These are phyloP conservation scores for Drosophila setosimentum DNA, from an alignment of 2,888 invertebrate genomes.

Conservation along the genomic window DNA sequence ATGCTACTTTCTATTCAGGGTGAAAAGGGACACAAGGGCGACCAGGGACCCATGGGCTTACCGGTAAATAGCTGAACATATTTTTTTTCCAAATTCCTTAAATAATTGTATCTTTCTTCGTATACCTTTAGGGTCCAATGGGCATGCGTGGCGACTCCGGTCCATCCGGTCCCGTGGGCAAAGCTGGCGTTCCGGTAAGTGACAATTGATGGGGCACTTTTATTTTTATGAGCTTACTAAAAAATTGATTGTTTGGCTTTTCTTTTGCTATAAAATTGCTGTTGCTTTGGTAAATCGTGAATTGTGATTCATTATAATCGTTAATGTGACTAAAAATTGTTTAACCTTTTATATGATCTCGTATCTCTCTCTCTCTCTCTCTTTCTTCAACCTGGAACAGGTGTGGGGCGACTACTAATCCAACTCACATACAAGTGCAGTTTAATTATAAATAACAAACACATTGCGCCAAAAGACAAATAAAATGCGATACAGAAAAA, in stretches of 20 bases:
- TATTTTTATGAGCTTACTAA: constrained; percentile 24
- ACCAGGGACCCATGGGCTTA: constrained; percentile 95
- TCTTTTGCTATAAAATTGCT: constrained; percentile 55
- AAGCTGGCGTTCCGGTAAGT: constrained; percentile 85
- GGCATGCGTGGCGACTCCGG: constrained; percentile 85
- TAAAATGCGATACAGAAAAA: constrained; percentile 46
- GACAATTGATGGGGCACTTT: background rate
- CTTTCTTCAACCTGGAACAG: constrained; percentile 82
- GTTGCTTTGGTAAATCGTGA: constrained; percentile 39
- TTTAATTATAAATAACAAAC: constrained; percentile 67
- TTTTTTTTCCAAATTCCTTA: too few species aligned
- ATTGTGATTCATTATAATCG: constrained; percentile 13
- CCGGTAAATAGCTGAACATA: constrained; percentile 89
- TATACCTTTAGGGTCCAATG: constrained; percentile 83
- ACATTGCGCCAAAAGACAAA: constrained; percentile 51
- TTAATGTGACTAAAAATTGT: constrained; percentile 69
- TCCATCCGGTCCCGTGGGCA: constrained; percentile 84
- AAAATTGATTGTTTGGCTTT: constrained; percentile 51
- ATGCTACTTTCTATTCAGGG: constrained; percentile 67
- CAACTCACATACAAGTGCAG: constrained; percentile 63
- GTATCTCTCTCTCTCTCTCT: constrained; percentile 48
- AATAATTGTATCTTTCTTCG: background rate
- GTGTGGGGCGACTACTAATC: constrained; percentile 86
- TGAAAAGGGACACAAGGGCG: constrained; percentile 84
- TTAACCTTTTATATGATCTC: constrained; percentile 53